Conservation (phyloP, 2,113 vertebrate genomes). For the Dicaeum eximium region DNA sequence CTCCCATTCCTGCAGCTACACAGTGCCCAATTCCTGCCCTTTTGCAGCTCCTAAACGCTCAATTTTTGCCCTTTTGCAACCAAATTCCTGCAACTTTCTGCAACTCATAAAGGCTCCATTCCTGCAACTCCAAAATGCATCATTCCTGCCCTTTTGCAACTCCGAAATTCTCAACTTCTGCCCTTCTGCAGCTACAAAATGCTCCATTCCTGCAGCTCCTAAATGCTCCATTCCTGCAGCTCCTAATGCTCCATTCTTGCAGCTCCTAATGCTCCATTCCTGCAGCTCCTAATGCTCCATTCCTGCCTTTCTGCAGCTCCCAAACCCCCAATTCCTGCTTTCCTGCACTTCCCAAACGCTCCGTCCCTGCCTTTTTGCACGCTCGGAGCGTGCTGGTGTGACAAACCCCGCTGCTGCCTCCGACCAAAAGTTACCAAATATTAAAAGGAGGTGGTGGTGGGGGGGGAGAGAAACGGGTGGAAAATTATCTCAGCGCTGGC, state of each 20-base stretch:
- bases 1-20: too few species aligned
- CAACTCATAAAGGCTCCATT: too few species aligned
- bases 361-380: background rate
- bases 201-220: too few species aligned
- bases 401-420: slow-evolving; percentile 46
- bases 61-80: background rate
- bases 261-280: background rate
- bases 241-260: background rate
- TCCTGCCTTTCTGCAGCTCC: background rate
- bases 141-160: background rate
- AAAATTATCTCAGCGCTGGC: slow-evolving; percentile 71
- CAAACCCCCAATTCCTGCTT: background rate
- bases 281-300: background rate
- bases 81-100: background rate
- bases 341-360: background rate
- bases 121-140: background rate
- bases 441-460: background rate
- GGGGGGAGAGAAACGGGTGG: background rate
- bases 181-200: background rate
- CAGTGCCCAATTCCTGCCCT: too few species aligned
- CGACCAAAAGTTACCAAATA: slow-evolving; percentile 66
- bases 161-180: background rate
- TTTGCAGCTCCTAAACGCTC: background rate
- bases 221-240: background rate
- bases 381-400: background rate